These are phyloP conservation scores for Eupsittula cactorum DNA, from an alignment of 2,113 vertebrate genomes.

Conservation along the genomic window DNA sequence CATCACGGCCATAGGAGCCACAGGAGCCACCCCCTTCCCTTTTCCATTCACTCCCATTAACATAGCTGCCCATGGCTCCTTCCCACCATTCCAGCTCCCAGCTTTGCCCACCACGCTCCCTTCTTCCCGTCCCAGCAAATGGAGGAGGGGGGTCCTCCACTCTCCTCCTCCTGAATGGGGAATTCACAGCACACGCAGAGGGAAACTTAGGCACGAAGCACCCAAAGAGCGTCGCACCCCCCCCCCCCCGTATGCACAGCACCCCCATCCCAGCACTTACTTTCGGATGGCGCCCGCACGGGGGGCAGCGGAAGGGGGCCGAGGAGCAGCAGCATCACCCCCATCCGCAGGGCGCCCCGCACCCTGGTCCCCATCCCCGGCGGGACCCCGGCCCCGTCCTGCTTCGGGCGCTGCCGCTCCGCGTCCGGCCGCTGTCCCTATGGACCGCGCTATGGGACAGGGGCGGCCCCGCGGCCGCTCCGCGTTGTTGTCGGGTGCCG, in stretches of 20 bases:
- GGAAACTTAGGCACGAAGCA: not conserved
- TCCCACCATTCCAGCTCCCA: not conserved
- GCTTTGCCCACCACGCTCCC: not conserved
- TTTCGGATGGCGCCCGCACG: no score
- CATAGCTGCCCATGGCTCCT: not conserved
- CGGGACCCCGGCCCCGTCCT: not conserved
- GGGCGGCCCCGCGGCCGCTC: not conserved
- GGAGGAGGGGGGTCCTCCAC: no score
- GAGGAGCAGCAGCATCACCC: not conserved
- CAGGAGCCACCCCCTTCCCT: not conserved
- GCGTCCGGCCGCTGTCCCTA: not conserved
- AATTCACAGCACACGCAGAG: rapidly evolving
- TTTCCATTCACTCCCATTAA: not conserved
- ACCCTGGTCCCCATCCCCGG: not conserved
- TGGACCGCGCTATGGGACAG: not conserved
- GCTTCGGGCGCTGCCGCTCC: not conserved
- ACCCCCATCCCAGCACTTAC: no score
- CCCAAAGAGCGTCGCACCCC: no score
- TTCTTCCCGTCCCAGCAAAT: not conserved
- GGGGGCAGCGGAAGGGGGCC: not conserved
- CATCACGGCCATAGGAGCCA: no score
- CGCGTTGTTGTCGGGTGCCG: conserved; percentile 18
- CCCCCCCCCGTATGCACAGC: no score
- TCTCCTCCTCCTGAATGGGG: not conserved
- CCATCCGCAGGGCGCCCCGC: not conserved